Evolutionary conservation across 1,140 invertebrate species (phyloP).

Genomic region (Dendrolimus punctatus): DNA sequence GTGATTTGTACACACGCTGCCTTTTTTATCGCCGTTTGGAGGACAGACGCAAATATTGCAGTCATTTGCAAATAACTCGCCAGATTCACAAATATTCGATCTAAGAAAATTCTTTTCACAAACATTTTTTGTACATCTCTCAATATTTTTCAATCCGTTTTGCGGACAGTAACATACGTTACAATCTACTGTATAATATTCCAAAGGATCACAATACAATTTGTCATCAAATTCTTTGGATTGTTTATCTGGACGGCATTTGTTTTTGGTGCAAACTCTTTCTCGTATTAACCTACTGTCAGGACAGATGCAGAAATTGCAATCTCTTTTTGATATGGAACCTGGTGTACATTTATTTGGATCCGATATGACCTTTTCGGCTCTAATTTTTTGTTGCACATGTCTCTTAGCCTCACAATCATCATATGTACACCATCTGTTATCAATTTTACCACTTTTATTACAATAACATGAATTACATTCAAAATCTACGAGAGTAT

Average conservation of each 20-base stretch:
- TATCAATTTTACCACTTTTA: slow-evolving; percentile 47
- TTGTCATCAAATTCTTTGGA: slow-evolving; percentile 18
- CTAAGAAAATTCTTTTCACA: slow-evolving; percentile 48
- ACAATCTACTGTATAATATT: slow-evolving; percentile 56
- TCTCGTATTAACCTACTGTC: slow-evolving; percentile 34
- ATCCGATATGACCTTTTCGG: background rate
- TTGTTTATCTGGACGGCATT: slow-evolving; percentile 20
- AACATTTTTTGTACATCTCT: slow-evolving; percentile 48
- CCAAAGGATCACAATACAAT: slow-evolving; percentile 47
- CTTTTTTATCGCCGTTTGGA: slow-evolving; percentile 51
- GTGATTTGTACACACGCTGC: slow-evolving; percentile 55
- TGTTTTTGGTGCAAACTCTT: slow-evolving; percentile 46
- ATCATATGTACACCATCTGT: slow-evolving; percentile 58
- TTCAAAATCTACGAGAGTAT: slow-evolving; percentile 45
- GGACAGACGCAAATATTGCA: slow-evolving; percentile 69
- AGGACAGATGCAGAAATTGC: slow-evolving; percentile 58
- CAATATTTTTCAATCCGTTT: slow-evolving; percentile 51
- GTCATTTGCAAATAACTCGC: slow-evolving; percentile 53
- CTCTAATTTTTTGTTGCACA: slow-evolving; percentile 14
- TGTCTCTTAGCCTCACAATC: slow-evolving; percentile 44
- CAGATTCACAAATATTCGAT: slow-evolving; percentile 41
- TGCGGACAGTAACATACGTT: slow-evolving; percentile 52
- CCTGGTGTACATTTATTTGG: slow-evolving; percentile 33
- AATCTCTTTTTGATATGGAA: slow-evolving; percentile 40
- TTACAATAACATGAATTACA: slow-evolving; percentile 58